Base-by-base conservation (phyloP, 2,888 invertebrate species). In the Molanna angustata region DNA sequence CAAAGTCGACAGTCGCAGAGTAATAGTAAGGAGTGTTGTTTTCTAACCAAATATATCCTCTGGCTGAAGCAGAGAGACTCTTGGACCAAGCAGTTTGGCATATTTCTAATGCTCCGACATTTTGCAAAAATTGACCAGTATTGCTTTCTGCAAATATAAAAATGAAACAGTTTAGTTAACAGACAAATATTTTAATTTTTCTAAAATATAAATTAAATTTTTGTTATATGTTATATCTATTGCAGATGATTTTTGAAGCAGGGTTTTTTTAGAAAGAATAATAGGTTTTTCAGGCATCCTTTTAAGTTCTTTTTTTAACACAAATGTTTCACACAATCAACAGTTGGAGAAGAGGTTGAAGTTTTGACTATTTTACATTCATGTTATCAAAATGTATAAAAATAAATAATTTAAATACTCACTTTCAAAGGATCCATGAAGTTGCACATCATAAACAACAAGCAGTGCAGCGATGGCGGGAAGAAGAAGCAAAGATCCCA, bases 1-100 rank as follows among this genome's bases (percentile, higher is more conserved):
- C 70, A 42, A 78, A 66, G 52, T 82, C 80, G 0, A 72, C 67
- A 0, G 77, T 74, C 42, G 74, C 71, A 27, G 76, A 73, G 58
- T 82, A 83, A 66, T 86, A 86, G 32, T 84, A 77, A 0, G 89
- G 89, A 20, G 83, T 80, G 64, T 81, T 83, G 19, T 80, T 77
- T 63, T 88, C 85, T 18, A 86, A 69, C 78, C 83, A 84, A 49
- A 81, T 76, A 64, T 85, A 83, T 2, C 82, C 80, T 59, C 83
- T 78, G 0, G 80, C 80, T 11, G 82, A 78, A 21, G 82, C 79
- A 1, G 81, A 74, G 60, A 83, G 73, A 0, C 81, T 73, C 56
- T 76, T 78, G 62, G 80, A 79, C 78, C 83, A 82, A 2, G 79
- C 83, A 56, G 74, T 75, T 61, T 86, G 81, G 46, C 81, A 82